phyloP scores from a whole-genome alignment of 2,113 vertebrate species.

The Haemorhous mexicanus region DNA sequence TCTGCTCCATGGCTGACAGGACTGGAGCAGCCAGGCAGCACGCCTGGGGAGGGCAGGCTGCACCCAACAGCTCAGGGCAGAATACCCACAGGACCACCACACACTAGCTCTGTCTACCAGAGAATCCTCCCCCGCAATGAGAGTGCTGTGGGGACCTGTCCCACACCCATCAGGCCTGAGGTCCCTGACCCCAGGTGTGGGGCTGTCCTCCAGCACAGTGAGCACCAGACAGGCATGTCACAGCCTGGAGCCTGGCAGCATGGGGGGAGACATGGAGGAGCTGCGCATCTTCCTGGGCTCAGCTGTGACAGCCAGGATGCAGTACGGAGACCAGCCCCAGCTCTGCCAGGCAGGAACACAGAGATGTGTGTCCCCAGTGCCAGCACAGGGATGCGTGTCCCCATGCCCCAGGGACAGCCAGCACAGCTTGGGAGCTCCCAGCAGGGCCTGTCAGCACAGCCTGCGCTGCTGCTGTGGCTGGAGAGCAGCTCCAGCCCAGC shows the following conservation, averaged over 20 bases:
- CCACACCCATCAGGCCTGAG: rapidly evolving
- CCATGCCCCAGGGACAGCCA: background rate
- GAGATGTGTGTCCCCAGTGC: rapidly evolving
- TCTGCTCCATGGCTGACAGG: background rate
- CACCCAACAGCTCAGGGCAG: background rate
- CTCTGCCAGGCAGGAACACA: background rate
- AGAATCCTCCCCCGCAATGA: rapidly evolving
- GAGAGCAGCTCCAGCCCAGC: background rate
- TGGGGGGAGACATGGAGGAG: rapidly evolving
- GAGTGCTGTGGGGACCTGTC: rapidly evolving
- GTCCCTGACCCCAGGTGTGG: rapidly evolving
- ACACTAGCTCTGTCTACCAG: rapidly evolving
- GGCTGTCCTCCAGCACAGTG: background rate
- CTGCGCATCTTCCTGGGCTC: background rate
- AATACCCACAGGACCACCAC: rapidly evolving
- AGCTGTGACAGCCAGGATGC: background rate
- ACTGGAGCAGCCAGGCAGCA: background rate
- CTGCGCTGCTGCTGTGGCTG: background rate
- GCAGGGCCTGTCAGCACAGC: background rate
- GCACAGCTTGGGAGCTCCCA: background rate
- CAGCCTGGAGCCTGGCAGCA: rapidly evolving
- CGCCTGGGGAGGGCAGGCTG: background rate
- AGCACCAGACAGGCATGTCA: background rate
- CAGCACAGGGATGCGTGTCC: rapidly evolving
- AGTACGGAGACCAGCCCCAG: rapidly evolving